Evolutionary conservation across 2,113 vertebrate genomes (phyloP), one percentile per base, ranked within the genome.

Genomic region (Pagrus major): DNA sequence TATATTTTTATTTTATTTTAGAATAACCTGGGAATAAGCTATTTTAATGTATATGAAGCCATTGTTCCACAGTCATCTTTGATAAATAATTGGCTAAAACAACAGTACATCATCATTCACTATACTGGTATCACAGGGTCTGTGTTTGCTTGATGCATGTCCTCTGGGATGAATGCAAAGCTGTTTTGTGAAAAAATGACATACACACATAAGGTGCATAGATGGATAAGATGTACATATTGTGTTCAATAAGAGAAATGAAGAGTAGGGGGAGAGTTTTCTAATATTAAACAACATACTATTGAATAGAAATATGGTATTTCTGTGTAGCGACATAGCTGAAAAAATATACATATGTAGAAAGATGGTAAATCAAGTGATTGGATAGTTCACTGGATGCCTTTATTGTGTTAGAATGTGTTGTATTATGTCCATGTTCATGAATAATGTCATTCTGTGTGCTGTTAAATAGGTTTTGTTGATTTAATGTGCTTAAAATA

Each of bases 1-100:
- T 33, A 15, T 56, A 65, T 47, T 61, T 72, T 4, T 35, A 39
- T 70, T 69, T n/a, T n/a, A n/a, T n/a, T n/a, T 51, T 35, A 39
- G 21, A 49, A 63, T 73, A 55, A 54, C 59, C 21, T 54, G 21
- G 42, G 46, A 16, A 8, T 2, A 6, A 1, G 1, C 3, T 20
- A 52, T 70, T 49, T 60, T 3, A 6, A 52, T 9, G 56, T 23
- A 61, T 59, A 79, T 47, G 25, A 59, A 58, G 49, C 31, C 9
- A 37, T 15, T 69, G 5, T 66, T 42, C 27, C 7, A 79, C 27
- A 23, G 29, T 33, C 47, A 44, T 8, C n/a, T 54, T 58, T 54
- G 58, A 44, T 59, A n/a, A 56, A 60, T 37, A 3, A 51, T 7
- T 52, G 18, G 1, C 18, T 21, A 31, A 5, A 33, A 52, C 9